Percentiles rank a stretch among this genome's conserved stretches.
These are phyloP conservation scores for Polymixis lichenea DNA, from an alignment of 2,888 invertebrate species.

Conservation along the genomic window DNA sequence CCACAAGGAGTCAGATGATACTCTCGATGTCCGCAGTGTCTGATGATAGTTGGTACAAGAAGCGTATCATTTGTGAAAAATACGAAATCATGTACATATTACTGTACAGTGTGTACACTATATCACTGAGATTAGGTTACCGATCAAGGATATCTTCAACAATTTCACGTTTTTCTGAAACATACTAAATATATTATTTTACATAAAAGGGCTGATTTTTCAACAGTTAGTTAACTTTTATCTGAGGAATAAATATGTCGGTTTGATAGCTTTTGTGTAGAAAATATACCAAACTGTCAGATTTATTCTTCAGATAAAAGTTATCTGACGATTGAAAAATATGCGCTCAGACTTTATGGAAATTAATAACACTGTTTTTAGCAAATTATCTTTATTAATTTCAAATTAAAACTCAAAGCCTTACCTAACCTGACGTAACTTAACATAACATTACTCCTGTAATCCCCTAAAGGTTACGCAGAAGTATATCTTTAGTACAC, in stretches of 20 bases:
- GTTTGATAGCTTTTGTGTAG: no score
- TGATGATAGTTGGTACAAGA: neutral
- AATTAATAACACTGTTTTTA: neutral
- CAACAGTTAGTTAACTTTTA: no score
- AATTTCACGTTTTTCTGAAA: constrained; percentile 19
- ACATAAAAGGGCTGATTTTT: no score
- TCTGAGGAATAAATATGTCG: no score
- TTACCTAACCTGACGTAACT: no score
- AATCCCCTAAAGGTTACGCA: no score
- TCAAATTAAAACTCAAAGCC: no score
- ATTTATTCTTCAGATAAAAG: no score
- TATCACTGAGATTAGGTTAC: neutral
- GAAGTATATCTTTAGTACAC: no score
- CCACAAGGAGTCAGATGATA: neutral
- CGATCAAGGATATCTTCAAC: constrained; percentile 6
- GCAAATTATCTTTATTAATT: neutral
- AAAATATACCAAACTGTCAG: no score
- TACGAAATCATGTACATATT: neutral
- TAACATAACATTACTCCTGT: no score
- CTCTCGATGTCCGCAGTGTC: neutral
- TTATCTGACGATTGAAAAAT: no score
- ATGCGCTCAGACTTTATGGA: neutral
- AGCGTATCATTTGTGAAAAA: neutral
- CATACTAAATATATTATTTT: neutral
- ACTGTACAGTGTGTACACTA: neutral